Evolutionary conservation across 2,888 invertebrate genomes (phyloP), one percentile per base, ranked within the genome.

Genomic region (Dynastes tityus): DNA sequence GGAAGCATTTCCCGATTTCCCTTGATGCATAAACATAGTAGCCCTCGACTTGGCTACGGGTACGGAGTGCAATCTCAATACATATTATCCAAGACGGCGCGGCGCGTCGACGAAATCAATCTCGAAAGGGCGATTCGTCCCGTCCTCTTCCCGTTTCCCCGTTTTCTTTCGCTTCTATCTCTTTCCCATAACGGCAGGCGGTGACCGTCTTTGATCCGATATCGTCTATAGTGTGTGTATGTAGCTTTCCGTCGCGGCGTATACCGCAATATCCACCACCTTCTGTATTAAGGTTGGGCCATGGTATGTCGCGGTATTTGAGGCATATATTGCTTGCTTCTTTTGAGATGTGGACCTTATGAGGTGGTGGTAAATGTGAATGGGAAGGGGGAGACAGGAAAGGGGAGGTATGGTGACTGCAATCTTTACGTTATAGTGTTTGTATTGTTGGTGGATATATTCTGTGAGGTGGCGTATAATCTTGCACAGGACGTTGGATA

Each of bases 181-280:
- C 55, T 22, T 58, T 58, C 9, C 55, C 27, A 58, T 58, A 58
- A 58, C 22, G 55, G 22, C 55, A 16, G 45, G 55, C 55, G 9
- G 63, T 45, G 65, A 45, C 65, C 45, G 65, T 22, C 65, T 67
- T 67, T 67, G 65, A 67, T 67, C 65, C 40, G 65, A 67, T 67
- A 67, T 11, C 65, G n/a, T 29, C 22, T 61, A 32, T 13, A 13
- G 29, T 13, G 11, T 5, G 29, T 27, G 2, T 9, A 22, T 67
- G 22, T 67, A 49, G 65, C 45, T 22, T 49, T 67, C 22, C 49
- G 40, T 22, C 45, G 65, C 1, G 22, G 16, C 65, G 65, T 16
- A 45, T 45, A 63, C 22, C 65, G 65, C 40, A 67, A 67, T 67
- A 40, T 67, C 45, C 45, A 67, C 27, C 55, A 58, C 65, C 65